phyloP scores from a whole-genome alignment of 2,113 vertebrate species.

The Progne subis region DNA sequence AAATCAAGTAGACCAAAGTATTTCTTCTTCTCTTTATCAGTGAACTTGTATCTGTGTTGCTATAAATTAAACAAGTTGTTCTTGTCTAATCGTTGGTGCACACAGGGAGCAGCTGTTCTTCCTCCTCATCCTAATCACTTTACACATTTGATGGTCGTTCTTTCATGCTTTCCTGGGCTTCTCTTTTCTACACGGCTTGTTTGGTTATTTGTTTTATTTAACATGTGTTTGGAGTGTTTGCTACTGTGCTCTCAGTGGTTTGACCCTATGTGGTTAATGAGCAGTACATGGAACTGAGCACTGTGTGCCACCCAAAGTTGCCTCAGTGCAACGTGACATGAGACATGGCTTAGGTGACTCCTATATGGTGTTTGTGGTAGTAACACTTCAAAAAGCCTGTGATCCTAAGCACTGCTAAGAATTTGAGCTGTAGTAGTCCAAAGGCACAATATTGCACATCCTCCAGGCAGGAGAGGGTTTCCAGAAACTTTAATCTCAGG shows the following conservation, averaged over 20 bases:
- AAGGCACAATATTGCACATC: neutral
- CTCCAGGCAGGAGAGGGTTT: neutral
- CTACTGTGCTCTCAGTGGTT: neutral
- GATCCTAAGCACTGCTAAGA: neutral
- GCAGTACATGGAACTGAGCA: neutral
- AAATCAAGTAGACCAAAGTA: neutral
- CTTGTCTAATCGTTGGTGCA: neutral
- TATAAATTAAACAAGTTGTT: neutral
- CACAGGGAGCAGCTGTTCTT: neutral
- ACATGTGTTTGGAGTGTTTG: neutral
- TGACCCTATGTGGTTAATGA: neutral
- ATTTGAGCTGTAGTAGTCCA: neutral
- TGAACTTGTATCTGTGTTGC: neutral
- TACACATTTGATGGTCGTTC: neutral
- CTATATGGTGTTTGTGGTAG: rapidly evolving
- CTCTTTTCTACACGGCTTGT: neutral
- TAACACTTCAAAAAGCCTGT: rapidly evolving
- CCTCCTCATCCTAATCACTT: neutral
- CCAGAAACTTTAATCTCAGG: neutral
- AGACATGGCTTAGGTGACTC: neutral
- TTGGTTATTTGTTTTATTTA: conserved; percentile 24
- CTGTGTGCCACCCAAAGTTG: neutral
- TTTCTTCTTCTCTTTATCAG: neutral
- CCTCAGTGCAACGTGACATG: neutral
- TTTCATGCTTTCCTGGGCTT: neutral